Evolutionary conservation across 2,113 vertebrate species (phyloP).

Genomic region (Burhinus oedicnemus): DNA sequence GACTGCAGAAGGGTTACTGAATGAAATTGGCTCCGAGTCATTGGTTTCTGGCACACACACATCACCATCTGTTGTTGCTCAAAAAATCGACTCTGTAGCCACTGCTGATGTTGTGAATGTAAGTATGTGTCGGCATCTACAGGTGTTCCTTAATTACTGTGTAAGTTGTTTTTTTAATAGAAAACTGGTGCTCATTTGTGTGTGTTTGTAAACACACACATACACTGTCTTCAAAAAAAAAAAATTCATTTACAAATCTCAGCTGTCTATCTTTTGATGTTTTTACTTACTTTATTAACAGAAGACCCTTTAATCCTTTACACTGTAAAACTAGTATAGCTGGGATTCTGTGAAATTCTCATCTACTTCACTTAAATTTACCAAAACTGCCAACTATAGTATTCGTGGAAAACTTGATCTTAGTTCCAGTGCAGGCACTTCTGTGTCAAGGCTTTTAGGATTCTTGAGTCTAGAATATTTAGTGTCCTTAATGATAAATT

Average conservation of each 20-base stretch:
- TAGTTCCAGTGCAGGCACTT: background rate
- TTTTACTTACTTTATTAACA: background rate
- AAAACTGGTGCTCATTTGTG: background rate
- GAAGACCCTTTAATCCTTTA: background rate
- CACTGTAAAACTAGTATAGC: background rate
- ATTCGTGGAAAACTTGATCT: background rate
- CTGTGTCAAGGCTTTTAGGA: background rate
- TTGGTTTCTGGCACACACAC: conserved; percentile 80
- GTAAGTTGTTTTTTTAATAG: background rate
- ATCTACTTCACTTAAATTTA: background rate
- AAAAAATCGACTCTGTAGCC: conserved; percentile 87
- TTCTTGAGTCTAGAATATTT: background rate
- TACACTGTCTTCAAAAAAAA: background rate
- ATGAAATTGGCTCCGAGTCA: conserved; percentile 87
- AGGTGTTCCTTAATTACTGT: background rate
- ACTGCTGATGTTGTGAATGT: conserved; percentile 87
- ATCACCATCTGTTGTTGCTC: conserved; percentile 76
- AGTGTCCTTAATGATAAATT: background rate
- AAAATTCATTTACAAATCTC: background rate
- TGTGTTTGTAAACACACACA: background rate
- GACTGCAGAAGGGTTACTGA: conserved; percentile 83
- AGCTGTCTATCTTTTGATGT: background rate
- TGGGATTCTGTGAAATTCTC: background rate
- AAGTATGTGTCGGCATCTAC: conserved; percentile 67
- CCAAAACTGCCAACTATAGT: background rate